Conservation (phyloP, 2,888 invertebrate species). For the Dendrolimus pini region DNA sequence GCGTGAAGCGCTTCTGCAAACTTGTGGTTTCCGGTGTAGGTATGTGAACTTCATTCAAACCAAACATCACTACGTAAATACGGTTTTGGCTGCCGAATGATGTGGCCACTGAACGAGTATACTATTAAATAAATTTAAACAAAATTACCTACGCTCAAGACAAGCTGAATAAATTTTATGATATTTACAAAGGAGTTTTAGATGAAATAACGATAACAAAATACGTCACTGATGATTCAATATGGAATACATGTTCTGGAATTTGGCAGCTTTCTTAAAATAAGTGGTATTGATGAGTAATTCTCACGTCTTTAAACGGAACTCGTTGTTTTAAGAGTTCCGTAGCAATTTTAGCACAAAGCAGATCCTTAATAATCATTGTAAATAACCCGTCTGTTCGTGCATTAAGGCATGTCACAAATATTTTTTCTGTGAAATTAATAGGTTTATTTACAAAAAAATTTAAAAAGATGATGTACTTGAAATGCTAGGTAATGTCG, state of each 20-base stretch:
- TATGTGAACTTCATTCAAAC: not conserved
- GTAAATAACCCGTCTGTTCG: too few species aligned
- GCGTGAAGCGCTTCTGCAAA: conserved; percentile 45
- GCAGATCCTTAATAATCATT: too few species aligned
- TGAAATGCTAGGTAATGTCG: too few species aligned
- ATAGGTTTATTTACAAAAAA: too few species aligned
- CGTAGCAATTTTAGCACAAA: too few species aligned
- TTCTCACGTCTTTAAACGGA: not conserved
- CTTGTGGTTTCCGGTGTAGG: conserved; percentile 46
- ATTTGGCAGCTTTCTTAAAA: not conserved
- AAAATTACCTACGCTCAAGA: not conserved
- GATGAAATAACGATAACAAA: conserved; percentile 4
- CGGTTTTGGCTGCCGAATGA: not conserved
- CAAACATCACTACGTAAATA: conserved; percentile 15
- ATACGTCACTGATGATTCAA: not conserved
- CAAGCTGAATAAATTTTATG: not conserved
- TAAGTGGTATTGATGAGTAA: not conserved
- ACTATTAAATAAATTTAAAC: not conserved
- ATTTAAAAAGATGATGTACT: too few species aligned
- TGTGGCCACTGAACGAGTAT: not conserved
- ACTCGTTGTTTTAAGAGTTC: too few species aligned
- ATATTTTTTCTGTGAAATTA: too few species aligned
- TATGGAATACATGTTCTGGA: not conserved
- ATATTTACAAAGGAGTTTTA: not conserved
- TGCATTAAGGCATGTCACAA: too few species aligned